Evolutionary conservation across 2,113 vertebrate genomes (phyloP), one percentile per base, ranked within the genome.

Genomic region (Octodon degus): DNA sequence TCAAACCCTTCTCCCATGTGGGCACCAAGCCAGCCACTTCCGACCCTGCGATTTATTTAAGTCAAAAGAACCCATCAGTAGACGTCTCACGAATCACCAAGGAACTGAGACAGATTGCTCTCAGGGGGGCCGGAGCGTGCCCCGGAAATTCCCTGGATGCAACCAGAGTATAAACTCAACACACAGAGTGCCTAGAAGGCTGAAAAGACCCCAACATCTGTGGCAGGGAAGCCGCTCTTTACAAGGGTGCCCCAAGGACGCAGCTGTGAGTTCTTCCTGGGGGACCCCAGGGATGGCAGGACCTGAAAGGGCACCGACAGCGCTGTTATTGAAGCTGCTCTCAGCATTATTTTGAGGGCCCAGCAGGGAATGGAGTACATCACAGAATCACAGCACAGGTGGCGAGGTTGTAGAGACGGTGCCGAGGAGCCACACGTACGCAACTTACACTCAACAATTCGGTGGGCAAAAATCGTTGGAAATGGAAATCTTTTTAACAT

Each of bases 291-390:
- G 40, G 53, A 34, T 47, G 63, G 27, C 7, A 50, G 16, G 67
- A 76, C 67, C 90, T 95, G 85, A 67, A 87, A 94, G 76, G 88
- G 2, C 55, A 13, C 79, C 53, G 88, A 62, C 80, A 68, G 88
- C 92, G 94, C 86, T 95, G 68, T 63, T 72, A 53, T 0, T 70
- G 96, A 93, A 65, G 79, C 53, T 67, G 9, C n/a, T 40, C 91
- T 86, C 8, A 20, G 62, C 7, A 55, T 79, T 67, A 67, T 27
- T 86, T 86, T 80, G 47, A 91, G 16, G 81, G 58, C 70, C 80
- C 58, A 60, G 70, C 40, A 65, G 43, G 94, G 16, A 92, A 76
- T 30, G n/a, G 16, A 81, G 81, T 20, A 83, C 90, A 60, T 67
- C 72, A 68, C 0, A 94, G 86, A 93, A 74, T 40, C 47, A 43